phyloP scores from a whole-genome alignment of 2,888 invertebrate species.

The Congeria kusceri region DNA sequence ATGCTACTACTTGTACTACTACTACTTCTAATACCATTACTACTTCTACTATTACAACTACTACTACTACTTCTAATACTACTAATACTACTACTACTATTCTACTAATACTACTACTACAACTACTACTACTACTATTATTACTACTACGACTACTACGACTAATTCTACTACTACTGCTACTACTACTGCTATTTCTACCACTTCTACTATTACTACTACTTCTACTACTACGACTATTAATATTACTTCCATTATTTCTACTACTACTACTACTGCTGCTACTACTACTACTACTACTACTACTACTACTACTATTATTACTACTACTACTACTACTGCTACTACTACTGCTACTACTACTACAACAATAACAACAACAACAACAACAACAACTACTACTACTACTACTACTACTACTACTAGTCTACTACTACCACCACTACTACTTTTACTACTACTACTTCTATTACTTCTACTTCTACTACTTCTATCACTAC shows the following conservation, averaged over 20 bases:
- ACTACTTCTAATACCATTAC: too few relatives aligned
- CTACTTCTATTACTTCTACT: constrained; percentile 7
- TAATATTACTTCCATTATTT: too few relatives aligned
- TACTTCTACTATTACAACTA: too few relatives aligned
- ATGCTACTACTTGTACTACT: too few relatives aligned
- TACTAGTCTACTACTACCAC: constrained; percentile 16
- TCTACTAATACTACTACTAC: too few relatives aligned
- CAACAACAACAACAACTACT: constrained; percentile 12
- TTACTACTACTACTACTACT: background rate
- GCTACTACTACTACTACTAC: constrained; percentile 13
- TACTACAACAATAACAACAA: constrained; percentile 10
- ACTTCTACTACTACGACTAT: constrained; percentile 13
- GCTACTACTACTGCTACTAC: constrained; percentile 11
- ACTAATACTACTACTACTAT: too few relatives aligned
- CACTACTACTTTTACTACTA: constrained; percentile 5
- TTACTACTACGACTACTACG: constrained; percentile 6
- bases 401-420: constrained; percentile 1
- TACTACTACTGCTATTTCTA: constrained; percentile 11
- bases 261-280: constrained; percentile 14
- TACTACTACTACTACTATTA: constrained; percentile 10
- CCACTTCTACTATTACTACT: constrained; percentile 10
- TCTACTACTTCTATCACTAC: constrained; percentile 2
- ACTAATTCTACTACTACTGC: constrained; percentile 12
- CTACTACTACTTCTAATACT: constrained; percentile 10
- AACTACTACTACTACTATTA: too few relatives aligned